Conservation (phyloP, 2,113 vertebrate genomes). For the Semnopithecus entellus region DNA sequence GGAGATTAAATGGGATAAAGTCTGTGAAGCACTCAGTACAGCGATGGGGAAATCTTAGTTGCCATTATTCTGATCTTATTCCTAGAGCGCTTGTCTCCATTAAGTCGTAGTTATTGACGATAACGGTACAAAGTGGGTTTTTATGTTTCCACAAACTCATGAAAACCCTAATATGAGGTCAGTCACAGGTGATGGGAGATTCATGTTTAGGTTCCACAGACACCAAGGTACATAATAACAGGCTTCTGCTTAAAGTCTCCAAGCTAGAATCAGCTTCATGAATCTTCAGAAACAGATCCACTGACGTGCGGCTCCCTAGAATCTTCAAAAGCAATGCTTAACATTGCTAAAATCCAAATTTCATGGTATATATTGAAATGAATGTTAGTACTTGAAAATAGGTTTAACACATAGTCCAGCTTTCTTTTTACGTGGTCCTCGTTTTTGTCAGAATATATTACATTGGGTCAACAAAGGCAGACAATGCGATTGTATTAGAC, state of each 20-base stretch:
- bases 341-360: background rate
- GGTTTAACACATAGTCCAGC: background rate
- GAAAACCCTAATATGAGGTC: background rate
- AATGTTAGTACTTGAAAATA: background rate
- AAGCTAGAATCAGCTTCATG: too few species aligned
- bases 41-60: background rate
- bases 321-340: background rate
- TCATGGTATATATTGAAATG: background rate
- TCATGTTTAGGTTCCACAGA: background rate
- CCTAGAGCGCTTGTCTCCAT: background rate
- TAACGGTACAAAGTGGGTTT: background rate
- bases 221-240: rapidly evolving
- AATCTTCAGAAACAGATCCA: background rate
- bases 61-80: background rate
- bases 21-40: background rate
- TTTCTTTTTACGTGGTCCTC: background rate
- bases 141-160: background rate
- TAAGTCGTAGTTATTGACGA: background rate
- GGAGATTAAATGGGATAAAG: background rate
- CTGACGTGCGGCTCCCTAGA: background rate
- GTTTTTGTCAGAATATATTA: slow-evolving; percentile 8
- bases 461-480: background rate
- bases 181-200: background rate
- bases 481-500: background rate
- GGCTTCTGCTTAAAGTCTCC: background rate